Percentiles rank a stretch among this genome's conserved stretches.
Conservation (phyloP, 2,113 vertebrate genomes). For the Coregonus clupeaformis region DNA sequence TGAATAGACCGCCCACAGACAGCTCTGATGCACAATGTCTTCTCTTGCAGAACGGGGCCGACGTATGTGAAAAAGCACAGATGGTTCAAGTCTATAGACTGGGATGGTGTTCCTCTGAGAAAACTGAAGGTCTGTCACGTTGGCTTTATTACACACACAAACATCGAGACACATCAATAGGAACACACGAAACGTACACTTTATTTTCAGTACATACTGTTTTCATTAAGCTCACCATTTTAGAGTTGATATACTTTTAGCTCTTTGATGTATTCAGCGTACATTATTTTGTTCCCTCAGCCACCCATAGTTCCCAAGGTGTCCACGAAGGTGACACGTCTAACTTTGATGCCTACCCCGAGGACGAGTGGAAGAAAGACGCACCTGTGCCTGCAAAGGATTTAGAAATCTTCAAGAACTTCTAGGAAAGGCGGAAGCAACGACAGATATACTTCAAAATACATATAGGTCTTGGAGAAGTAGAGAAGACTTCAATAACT, state of each 20-base stretch:
- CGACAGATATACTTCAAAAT: background rate
- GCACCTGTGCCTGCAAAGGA: constrained; percentile 81
- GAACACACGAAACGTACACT: too few species aligned
- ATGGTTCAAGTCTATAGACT: constrained; percentile 92
- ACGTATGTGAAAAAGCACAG: constrained; percentile 91
- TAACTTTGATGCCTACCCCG: constrained; percentile 95
- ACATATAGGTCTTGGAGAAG: background rate
- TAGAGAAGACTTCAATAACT: too few species aligned
- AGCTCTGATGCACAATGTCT: too few species aligned
- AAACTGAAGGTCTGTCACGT: constrained; percentile 81
- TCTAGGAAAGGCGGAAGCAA: constrained; percentile 69
- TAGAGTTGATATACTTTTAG: background rate
- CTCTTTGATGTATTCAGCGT: background rate
- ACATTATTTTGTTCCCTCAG: constrained; percentile 55
- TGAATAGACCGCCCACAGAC: too few species aligned
- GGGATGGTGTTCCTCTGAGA: constrained; percentile 85
- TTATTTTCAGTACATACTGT: too few species aligned
- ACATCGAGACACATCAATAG: background rate
- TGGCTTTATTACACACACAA: background rate
- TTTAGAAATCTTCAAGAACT: constrained; percentile 90
- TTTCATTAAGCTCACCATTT: too few species aligned
- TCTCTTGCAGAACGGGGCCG: constrained; percentile 85
- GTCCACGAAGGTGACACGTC: constrained; percentile 90
- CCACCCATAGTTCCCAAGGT: constrained; percentile 92
- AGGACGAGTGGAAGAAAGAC: constrained; percentile 87